Percentiles rank a stretch among this genome's conserved stretches.
phyloP scores from a whole-genome alignment of 2,888 invertebrate genomes.

The Dicroscelio sp. region DNA sequence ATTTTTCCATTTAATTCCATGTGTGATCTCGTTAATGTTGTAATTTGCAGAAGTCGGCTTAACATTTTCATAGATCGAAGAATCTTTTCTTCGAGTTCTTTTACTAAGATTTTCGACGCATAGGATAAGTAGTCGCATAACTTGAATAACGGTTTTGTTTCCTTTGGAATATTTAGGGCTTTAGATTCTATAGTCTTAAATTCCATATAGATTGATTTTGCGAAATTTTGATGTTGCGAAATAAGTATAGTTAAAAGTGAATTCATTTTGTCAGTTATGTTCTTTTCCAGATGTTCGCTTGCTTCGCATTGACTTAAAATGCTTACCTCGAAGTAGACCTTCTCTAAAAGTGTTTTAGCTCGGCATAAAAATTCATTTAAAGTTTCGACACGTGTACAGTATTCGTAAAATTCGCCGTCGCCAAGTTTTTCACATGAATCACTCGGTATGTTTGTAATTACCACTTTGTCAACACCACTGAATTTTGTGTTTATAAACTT shows the following conservation, averaged over 20 bases:
- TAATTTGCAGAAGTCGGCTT: slow-evolving; percentile 91
- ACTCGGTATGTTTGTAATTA: slow-evolving; percentile 65
- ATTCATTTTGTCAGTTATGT: slow-evolving; percentile 80
- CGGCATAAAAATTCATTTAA: slow-evolving; percentile 86
- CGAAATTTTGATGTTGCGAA: slow-evolving; percentile 87
- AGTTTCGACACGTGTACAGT: slow-evolving; percentile 84
- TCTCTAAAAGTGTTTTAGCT: slow-evolving; percentile 85
- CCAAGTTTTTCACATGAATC: slow-evolving; percentile 29
- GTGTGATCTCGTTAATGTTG: slow-evolving; percentile 91
- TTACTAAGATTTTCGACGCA: slow-evolving; percentile 91
- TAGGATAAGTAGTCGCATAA: slow-evolving; percentile 92
- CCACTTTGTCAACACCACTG: slow-evolving; percentile 82
- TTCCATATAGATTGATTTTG: slow-evolving; percentile 91
- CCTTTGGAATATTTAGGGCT: slow-evolving; percentile 91
- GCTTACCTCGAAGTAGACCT: slow-evolving; percentile 88
- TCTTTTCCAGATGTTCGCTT: slow-evolving; percentile 85
- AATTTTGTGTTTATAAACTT: slow-evolving; percentile 85
- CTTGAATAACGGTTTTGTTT: slow-evolving; percentile 92
- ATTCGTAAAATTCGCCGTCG: slow-evolving; percentile 68
- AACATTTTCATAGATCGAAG: slow-evolving; percentile 90
- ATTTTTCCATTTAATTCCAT: slow-evolving; percentile 92
- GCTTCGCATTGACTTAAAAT: slow-evolving; percentile 87
- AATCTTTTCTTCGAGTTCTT: slow-evolving; percentile 91
- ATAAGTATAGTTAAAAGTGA: slow-evolving; percentile 87
- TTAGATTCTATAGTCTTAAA: slow-evolving; percentile 91